Percentiles rank a stretch among this genome's conserved stretches.
Conservation (phyloP, 35 echinoderm and acorn worm species). For the Heliocidaris erythrogramma region DNA sequence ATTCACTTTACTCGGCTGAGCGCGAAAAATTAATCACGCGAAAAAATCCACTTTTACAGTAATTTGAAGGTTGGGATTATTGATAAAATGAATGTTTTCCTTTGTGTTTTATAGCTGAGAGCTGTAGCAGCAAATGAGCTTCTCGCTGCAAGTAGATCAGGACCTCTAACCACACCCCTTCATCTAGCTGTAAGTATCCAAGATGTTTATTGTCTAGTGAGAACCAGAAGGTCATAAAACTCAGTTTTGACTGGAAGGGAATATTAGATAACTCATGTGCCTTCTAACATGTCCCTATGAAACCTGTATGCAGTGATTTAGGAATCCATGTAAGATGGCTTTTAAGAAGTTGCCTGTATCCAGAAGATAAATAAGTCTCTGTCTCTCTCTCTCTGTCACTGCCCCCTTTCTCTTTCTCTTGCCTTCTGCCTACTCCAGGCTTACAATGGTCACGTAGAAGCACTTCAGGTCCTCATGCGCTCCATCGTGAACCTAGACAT, state of each 20-base stretch:
- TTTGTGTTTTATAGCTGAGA: conserved; percentile 52
- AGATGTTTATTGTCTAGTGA: background rate
- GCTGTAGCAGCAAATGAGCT: conserved; percentile 69
- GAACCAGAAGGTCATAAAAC: background rate
- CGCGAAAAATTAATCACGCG: too few relatives aligned
- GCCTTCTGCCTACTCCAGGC: conserved; percentile 50
- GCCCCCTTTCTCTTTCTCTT: too few relatives aligned
- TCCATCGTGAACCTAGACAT: conserved; percentile 94
- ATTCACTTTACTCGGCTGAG: too few relatives aligned
- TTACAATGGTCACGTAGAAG: conserved; percentile 94
- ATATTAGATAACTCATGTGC: too few relatives aligned
- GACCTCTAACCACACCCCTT: conserved; percentile 87
- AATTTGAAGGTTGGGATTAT: too few relatives aligned
- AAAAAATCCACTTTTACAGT: too few relatives aligned
- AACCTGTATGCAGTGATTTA: too few relatives aligned
- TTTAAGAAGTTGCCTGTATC: too few relatives aligned
- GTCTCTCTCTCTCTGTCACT: too few relatives aligned
- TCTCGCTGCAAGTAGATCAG: conserved; percentile 64
- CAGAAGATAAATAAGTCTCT: too few relatives aligned
- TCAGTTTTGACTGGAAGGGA: background rate
- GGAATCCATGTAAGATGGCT: too few relatives aligned
- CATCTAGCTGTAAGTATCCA: conserved; percentile 88
- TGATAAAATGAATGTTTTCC: background rate
- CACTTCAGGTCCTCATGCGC: conserved; percentile 86
- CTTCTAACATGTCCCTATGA: too few relatives aligned